Percentiles rank a stretch among this genome's conserved stretches.
Conservation (phyloP, 2,797 vertebrate species). For the Tenualosa ilisha region DNA sequence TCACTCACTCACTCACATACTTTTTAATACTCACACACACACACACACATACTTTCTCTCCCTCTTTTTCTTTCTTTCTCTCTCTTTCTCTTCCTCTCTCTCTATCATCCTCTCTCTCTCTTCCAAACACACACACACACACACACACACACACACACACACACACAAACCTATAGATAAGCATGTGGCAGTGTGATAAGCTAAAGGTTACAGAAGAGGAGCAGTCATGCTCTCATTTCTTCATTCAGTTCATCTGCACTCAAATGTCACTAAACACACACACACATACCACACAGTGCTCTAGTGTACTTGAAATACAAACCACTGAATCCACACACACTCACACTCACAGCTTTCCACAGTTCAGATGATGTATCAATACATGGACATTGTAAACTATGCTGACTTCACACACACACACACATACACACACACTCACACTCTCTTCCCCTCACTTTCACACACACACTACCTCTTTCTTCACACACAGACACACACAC, state of each 20-base stretch:
- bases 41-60: neutral
- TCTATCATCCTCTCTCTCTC: neutral
- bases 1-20: neutral
- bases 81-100: neutral
- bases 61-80: neutral
- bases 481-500: neutral
- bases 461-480: neutral
- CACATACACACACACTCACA: too few relatives aligned
- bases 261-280: neutral
- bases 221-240: neutral
- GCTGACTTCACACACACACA: too few relatives aligned
- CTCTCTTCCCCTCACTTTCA: neutral
- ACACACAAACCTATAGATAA: neutral
- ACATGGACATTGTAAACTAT: too few relatives aligned
- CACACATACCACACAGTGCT: neutral
- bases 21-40: neutral
- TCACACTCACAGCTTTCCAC: neutral
- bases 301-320: too few relatives aligned
- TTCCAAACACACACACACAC: neutral
- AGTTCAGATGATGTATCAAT: too few relatives aligned
- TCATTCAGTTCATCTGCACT: neutral
- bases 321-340: neutral
- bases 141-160: neutral
- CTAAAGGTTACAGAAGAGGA: conserved; percentile 18
- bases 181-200: conserved; percentile 13